These are phyloP conservation scores for Florisuga fusca DNA, from an alignment of 2,797 vertebrate species.

Conservation along the genomic window DNA sequence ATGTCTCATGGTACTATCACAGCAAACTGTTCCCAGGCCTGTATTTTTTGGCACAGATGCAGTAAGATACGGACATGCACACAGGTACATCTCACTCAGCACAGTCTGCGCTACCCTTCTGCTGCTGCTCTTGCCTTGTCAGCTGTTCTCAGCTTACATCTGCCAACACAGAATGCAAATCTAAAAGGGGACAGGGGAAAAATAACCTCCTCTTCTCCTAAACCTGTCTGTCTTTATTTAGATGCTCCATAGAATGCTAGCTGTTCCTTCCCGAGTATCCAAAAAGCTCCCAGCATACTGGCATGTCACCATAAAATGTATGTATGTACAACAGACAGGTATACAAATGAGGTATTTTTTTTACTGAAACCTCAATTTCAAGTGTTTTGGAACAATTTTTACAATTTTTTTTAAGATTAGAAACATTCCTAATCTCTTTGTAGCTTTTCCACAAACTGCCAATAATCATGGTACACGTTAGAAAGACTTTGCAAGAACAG, in stretches of 20 bases:
- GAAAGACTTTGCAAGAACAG: neutral
- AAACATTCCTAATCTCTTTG: neutral
- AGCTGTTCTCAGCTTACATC: rapidly evolving
- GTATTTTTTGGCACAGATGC: neutral
- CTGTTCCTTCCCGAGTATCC: neutral
- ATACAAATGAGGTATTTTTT: rapidly evolving
- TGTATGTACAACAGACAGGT: rapidly evolving
- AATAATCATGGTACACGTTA: neutral
- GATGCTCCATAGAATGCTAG: neutral
- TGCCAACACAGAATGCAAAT: neutral
- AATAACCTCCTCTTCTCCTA: neutral
- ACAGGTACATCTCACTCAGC: neutral
- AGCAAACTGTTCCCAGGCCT: neutral
- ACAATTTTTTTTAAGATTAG: too few species aligned
- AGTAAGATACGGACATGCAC: rapidly evolving
- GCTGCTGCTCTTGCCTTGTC: neutral
- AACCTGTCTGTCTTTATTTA: neutral
- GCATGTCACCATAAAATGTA: rapidly evolving
- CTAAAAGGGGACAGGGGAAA: neutral
- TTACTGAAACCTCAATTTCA: neutral
- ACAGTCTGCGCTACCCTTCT: rapidly evolving
- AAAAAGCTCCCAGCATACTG: neutral
- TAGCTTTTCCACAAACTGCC: neutral
- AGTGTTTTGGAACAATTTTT: neutral
- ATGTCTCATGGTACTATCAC: rapidly evolving